Percentiles rank a stretch among this genome's conserved stretches.
Conservation (phyloP, 1,140 invertebrate species). For the Danaus melanippus region DNA sequence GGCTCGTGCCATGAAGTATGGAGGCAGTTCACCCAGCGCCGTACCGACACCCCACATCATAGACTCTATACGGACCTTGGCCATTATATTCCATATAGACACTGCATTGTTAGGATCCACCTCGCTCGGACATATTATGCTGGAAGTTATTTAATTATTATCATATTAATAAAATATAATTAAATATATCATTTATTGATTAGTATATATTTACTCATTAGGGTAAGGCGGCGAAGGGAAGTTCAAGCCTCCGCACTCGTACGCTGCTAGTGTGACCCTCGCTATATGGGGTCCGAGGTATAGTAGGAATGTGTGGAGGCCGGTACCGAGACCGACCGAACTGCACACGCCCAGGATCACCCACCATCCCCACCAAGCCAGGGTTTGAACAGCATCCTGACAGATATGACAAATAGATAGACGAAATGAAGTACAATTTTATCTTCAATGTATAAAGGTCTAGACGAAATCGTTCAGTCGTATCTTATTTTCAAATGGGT, state of each 20-base stretch:
- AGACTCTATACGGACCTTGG: constrained; percentile 94
- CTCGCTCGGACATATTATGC: constrained; percentile 84
- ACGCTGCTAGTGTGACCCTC: constrained; percentile 97
- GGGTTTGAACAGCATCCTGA: constrained; percentile 36
- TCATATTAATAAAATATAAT: too few species aligned
- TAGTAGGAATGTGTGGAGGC: constrained; percentile 97
- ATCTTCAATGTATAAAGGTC: too few species aligned
- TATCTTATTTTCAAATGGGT: too few species aligned
- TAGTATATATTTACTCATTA: constrained; percentile 76
- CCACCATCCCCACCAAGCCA: constrained; percentile 85
- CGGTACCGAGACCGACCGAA: constrained; percentile 97
- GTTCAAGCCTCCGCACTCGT: constrained; percentile 94
- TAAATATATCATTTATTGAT: background rate
- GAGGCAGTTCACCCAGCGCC: constrained; percentile 95
- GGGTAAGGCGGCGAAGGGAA: constrained; percentile 96
- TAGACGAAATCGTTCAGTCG: too few species aligned
- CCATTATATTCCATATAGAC: constrained; percentile 91
- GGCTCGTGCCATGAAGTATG: constrained; percentile 97
- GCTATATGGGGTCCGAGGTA: constrained; percentile 96
- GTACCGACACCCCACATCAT: constrained; percentile 99
- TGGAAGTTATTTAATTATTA: constrained; percentile 42
- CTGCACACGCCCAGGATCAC: constrained; percentile 95
- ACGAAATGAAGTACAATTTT: too few species aligned
- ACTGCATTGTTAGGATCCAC: constrained; percentile 74
- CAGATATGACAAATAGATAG: background rate